Conservation (phyloP, 1,140 invertebrate species). For the Caenorhabditis remanei region DNA sequence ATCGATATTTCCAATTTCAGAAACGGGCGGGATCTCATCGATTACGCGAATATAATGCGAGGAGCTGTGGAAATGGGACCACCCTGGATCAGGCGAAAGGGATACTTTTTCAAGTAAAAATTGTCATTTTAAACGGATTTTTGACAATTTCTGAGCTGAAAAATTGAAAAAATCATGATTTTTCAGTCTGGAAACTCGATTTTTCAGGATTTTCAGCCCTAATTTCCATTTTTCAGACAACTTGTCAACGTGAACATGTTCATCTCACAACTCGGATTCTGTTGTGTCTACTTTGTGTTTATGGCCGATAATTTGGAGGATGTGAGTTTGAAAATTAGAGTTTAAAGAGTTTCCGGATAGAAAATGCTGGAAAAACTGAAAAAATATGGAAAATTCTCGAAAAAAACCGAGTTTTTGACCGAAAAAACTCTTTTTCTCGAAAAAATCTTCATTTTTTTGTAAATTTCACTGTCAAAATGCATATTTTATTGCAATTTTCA, state of each 20-base stretch:
- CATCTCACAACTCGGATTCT: conserved; percentile 93
- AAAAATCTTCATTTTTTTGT: too few species aligned
- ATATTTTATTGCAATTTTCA: too few species aligned
- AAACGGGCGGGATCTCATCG: conserved; percentile 75
- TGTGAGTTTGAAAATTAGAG: conserved; percentile 56
- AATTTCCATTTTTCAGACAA: conserved; percentile 68
- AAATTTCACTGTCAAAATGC: too few species aligned
- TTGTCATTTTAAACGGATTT: background rate
- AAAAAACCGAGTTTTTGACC: background rate
- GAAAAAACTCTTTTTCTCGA: too few species aligned
- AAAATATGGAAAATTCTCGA: background rate
- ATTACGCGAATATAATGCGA: conserved; percentile 75
- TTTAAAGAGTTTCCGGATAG: background rate
- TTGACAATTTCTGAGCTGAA: background rate
- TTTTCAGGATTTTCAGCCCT: background rate
- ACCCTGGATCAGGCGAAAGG: conserved; percentile 70
- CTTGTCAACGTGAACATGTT: conserved; percentile 82
- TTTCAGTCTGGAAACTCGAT: background rate
- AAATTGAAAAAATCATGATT: background rate
- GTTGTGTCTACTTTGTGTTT: conserved; percentile 95
- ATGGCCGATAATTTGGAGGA: conserved; percentile 84
- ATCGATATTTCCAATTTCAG: conserved; percentile 57
- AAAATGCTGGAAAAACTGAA: background rate
- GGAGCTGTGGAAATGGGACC: conserved; percentile 74
- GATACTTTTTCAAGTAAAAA: conserved; percentile 74